Conservation (phyloP, 2,113 vertebrate genomes). For the Lynx canadensis region DNA sequence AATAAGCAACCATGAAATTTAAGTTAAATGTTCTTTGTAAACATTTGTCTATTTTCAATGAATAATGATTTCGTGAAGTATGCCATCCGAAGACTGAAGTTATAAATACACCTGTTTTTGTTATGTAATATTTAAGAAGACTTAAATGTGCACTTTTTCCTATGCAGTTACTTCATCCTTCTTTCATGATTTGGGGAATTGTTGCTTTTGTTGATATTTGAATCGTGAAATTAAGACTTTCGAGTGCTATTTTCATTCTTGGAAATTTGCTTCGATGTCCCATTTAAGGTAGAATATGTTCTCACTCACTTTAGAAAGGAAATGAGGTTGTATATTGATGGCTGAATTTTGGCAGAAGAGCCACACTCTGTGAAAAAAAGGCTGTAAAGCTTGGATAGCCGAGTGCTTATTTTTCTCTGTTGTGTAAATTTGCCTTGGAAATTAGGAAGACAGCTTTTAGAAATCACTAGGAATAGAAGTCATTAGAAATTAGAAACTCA, state of each 20-base stretch:
- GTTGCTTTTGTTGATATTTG: slow-evolving; percentile 47
- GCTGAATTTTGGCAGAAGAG: slow-evolving; percentile 19
- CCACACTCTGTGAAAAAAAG: background rate
- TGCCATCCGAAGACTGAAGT: slow-evolving; percentile 39
- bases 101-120: slow-evolving; percentile 55
- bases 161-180: background rate
- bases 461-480: background rate
- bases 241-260: slow-evolving; percentile 45
- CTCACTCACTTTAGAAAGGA: slow-evolving; percentile 40
- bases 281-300: slow-evolving; percentile 62
- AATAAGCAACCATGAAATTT: slow-evolving; percentile 64
- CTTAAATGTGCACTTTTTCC: slow-evolving; percentile 23
- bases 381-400: background rate
- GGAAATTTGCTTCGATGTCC: background rate
- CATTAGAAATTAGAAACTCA: slow-evolving; percentile 1
- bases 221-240: slow-evolving; percentile 58
- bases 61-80: slow-evolving; percentile 50
- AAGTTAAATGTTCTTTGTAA: slow-evolving; percentile 68
- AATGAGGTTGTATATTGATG: slow-evolving; percentile 43
- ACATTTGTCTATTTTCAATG: slow-evolving; percentile 63
- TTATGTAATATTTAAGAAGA: slow-evolving; percentile 48
- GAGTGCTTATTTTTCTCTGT: background rate
- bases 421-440: background rate
- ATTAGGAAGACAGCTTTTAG: slow-evolving; percentile 14
- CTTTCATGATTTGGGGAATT: slow-evolving; percentile 55